phyloP scores from a whole-genome alignment of 2,113 vertebrate species.

The Ammodytes dubius region DNA sequence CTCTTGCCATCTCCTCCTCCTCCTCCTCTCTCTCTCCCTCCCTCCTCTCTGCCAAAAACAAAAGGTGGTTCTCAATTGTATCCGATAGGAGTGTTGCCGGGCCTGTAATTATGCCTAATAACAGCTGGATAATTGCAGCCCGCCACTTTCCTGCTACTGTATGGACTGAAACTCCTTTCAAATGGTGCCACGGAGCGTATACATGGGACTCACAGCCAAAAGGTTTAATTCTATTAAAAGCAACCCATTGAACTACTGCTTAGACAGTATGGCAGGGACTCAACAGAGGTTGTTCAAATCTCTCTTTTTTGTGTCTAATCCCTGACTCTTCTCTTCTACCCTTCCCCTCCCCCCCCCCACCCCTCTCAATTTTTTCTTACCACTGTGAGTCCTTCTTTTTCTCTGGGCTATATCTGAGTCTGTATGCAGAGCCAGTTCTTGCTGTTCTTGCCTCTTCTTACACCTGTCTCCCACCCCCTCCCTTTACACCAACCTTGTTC shows the following conservation, averaged over 20 bases:
- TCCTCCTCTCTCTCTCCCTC: constrained; percentile 25
- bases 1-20: constrained; percentile 48
- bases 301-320: constrained; percentile 41
- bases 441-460: constrained; percentile 35
- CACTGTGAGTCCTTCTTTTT: constrained; percentile 17
- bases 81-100: constrained; percentile 37
- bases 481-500: background rate
- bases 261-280: constrained; percentile 35
- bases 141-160: constrained; percentile 7
- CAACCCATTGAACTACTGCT: constrained; percentile 33
- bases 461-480: constrained; percentile 38
- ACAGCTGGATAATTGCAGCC: constrained; percentile 37
- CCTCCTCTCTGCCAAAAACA: constrained; percentile 55
- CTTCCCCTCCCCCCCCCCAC: constrained; percentile 2
- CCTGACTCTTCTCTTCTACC: constrained; percentile 52
- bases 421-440: constrained; percentile 56
- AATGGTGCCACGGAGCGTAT: background rate
- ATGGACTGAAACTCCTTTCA: background rate
- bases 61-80: constrained; percentile 54
- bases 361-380: background rate
- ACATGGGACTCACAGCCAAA: constrained; percentile 19
- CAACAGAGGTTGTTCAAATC: constrained; percentile 27
- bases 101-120: constrained; percentile 55
- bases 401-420: constrained; percentile 22
- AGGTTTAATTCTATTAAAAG: constrained; percentile 61